Evolutionary conservation across 2,113 vertebrate species (phyloP).

Genomic region (Actenoides hombroni): DNA sequence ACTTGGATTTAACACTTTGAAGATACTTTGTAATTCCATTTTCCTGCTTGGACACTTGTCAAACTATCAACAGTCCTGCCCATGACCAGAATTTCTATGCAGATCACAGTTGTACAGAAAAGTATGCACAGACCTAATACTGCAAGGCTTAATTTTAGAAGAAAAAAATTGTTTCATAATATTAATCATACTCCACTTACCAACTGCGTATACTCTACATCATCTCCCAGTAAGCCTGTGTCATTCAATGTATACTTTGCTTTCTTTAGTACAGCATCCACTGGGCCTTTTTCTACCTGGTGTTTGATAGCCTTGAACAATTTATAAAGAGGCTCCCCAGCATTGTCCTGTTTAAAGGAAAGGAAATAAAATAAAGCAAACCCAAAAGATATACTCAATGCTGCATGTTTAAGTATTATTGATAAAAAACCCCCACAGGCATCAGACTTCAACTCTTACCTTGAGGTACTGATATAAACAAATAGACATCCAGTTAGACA

Average conservation of each 20-base stretch:
- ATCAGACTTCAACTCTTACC: conserved; percentile 74
- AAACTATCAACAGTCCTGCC: background rate
- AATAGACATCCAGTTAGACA: conserved; percentile 99
- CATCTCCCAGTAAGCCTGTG: conserved; percentile 92
- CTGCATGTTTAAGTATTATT: background rate
- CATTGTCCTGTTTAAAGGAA: conserved; percentile 83
- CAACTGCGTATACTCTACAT: conserved; percentile 90
- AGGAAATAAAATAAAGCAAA: background rate
- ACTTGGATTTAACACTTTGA: background rate
- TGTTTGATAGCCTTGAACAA: conserved; percentile 97
- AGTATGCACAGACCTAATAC: background rate
- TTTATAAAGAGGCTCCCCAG: conserved; percentile 92
- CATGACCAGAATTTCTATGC: background rate
- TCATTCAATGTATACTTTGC: conserved; percentile 98
- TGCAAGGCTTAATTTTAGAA: background rate
- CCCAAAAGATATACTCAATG: background rate
- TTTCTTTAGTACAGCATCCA: conserved; percentile 92
- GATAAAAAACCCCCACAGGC: background rate
- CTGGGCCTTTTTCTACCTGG: conserved; percentile 95
- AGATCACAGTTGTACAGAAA: background rate
- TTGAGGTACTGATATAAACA: conserved; percentile 96
- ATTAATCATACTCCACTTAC: conserved; percentile 69
- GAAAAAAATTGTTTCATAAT: background rate
- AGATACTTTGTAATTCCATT: background rate
- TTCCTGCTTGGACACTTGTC: background rate